Evolutionary conservation across 2,888 invertebrate genomes (phyloP).

Genomic region (Hipparchia semele): DNA sequence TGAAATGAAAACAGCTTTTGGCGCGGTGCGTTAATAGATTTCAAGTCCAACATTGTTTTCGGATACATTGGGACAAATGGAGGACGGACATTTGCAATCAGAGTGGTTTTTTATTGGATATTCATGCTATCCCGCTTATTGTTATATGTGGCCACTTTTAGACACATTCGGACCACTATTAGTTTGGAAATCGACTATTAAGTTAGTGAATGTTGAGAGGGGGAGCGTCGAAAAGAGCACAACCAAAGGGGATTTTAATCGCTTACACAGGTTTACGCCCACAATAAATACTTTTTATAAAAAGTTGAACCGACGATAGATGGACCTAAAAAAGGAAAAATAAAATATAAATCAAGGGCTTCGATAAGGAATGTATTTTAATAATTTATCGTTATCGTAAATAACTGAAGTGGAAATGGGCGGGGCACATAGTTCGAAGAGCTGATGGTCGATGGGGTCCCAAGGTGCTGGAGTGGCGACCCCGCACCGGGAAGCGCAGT

Average conservation of each 20-base stretch:
- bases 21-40: slow-evolving; percentile 68
- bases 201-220: neutral
- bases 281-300: too few species aligned
- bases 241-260: neutral
- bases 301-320: too few species aligned
- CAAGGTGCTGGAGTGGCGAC: too few species aligned
- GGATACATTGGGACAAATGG: slow-evolving; percentile 61
- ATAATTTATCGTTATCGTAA: too few species aligned
- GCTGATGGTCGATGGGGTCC: too few species aligned
- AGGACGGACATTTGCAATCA: slow-evolving; percentile 56
- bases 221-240: neutral
- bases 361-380: too few species aligned
- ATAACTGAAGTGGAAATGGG: too few species aligned
- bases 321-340: too few species aligned
- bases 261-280: neutral
- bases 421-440: too few species aligned
- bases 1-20: slow-evolving; percentile 59
- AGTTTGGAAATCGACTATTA: slow-evolving; percentile 1
- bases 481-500: too few species aligned
- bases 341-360: too few species aligned
- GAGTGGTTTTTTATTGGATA: slow-evolving; percentile 53
- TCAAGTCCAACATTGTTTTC: slow-evolving; percentile 73
- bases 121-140: slow-evolving; percentile 29
- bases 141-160: slow-evolving; percentile 22
- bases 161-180: slow-evolving; percentile 14